These are phyloP conservation scores for Mormoops blainvillei DNA, from an alignment of 2,113 vertebrate species.

Conservation along the genomic window DNA sequence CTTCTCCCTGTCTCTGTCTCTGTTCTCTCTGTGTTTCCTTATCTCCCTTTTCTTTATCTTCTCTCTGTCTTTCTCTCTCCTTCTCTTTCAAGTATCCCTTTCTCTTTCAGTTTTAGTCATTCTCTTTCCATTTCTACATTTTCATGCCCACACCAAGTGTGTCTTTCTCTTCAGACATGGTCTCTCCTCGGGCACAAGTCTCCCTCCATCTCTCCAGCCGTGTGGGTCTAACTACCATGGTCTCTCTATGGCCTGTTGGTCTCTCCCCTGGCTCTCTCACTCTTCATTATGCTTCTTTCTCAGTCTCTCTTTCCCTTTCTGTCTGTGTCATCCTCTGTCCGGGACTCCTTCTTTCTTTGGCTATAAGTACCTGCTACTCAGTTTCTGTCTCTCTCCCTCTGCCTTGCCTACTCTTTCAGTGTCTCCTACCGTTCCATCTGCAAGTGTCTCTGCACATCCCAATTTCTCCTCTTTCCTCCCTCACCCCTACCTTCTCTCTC, in stretches of 20 bases:
- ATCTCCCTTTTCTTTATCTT: neutral
- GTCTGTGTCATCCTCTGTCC: neutral
- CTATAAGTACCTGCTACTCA: neutral
- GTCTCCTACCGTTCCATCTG: neutral
- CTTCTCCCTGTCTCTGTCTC: neutral
- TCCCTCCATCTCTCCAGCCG: neutral
- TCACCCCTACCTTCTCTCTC: neutral
- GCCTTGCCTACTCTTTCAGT: neutral
- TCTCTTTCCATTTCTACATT: neutral
- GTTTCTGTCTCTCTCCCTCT: neutral
- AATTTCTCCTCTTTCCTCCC: neutral
- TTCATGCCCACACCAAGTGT: neutral
- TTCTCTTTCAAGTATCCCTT: neutral
- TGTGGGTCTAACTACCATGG: neutral
- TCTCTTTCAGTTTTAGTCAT: neutral
- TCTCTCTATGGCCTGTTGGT: neutral
- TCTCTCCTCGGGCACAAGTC: neutral
- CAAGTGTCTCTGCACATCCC: neutral
- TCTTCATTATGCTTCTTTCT: neutral
- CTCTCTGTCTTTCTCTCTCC: neutral
- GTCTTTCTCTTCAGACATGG: neutral
- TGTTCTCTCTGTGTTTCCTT: neutral
- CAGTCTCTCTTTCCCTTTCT: neutral
- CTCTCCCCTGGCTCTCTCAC: neutral
- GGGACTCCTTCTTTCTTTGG: neutral